Conservation (phyloP, 35 echinoderm and acorn worm species). For the Amphiura filiformis region DNA sequence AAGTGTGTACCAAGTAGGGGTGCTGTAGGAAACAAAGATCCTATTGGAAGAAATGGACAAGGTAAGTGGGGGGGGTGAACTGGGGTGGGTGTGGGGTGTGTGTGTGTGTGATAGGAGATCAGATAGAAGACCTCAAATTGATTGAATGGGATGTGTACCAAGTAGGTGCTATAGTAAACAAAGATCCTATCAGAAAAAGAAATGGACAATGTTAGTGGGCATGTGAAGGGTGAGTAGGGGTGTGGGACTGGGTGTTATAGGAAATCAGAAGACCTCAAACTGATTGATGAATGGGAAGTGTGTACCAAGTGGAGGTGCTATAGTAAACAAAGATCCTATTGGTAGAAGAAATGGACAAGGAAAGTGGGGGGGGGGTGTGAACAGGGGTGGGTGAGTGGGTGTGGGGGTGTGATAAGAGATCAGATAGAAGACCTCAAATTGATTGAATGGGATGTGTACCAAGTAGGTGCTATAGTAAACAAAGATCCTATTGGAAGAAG, state of each 20-base stretch:
- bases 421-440: conserved; percentile 92
- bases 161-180: conserved; percentile 67
- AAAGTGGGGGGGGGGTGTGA: too few species aligned
- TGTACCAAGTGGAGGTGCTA: conserved; percentile 82
- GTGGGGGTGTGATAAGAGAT: conserved; percentile 86
- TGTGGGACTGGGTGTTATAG: too few species aligned
- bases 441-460: conserved; percentile 73
- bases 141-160: conserved; percentile 75
- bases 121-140: conserved; percentile 89
- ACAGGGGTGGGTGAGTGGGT: too few species aligned
- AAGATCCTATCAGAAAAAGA: conserved; percentile 77
- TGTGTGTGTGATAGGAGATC: conserved; percentile 89
- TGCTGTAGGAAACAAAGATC: conserved; percentile 65
- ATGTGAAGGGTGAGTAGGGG: too few species aligned
- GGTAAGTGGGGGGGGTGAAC: too few species aligned
- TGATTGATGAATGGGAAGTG: conserved; percentile 93
- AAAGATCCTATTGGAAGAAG: conserved; percentile 84
- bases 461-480: conserved; percentile 66
- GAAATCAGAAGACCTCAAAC: conserved; percentile 78
- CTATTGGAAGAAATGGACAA: conserved; percentile 81
- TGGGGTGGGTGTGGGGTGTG: too few species aligned
- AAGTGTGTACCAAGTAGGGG: conserved; percentile 90
- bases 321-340: conserved; percentile 69
- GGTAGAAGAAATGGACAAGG: conserved; percentile 92
- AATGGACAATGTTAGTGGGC: conserved; percentile 88